These are phyloP conservation scores for Leptopilina myrica DNA, from an alignment of 2,888 invertebrate genomes.

Conservation along the genomic window DNA sequence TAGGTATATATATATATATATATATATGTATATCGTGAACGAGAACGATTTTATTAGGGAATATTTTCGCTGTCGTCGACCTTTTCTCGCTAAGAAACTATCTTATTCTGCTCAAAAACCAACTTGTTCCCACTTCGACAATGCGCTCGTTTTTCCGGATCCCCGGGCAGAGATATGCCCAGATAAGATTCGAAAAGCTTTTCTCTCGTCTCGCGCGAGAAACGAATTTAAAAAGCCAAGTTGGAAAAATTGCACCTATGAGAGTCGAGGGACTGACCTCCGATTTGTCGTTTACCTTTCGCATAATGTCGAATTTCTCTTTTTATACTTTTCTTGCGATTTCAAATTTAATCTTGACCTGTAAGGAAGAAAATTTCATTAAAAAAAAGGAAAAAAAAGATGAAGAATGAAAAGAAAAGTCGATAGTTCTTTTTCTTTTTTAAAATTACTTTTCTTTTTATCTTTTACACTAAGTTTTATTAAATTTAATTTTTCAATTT, in stretches of 20 bases:
- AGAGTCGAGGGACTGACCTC: constrained; percentile 26
- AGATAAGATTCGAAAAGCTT: constrained; percentile 34
- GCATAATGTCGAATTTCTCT: constrained; percentile 1
- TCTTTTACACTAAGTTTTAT: no score
- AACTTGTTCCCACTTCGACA: constrained; percentile 36
- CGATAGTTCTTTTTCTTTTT: no score
- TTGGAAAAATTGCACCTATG: constrained; percentile 25
- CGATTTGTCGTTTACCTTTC: constrained; percentile 12
- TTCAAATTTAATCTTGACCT: not conserved
- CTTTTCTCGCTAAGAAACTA: constrained; percentile 24
- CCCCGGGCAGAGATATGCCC: constrained; percentile 37
- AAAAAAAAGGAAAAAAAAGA: no score
- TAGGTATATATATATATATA: not conserved
- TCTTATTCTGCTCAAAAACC: constrained; percentile 35
- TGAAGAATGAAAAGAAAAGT: no score
- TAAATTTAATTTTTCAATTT: no score
- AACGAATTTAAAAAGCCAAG: constrained; percentile 33
- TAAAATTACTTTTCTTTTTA: no score
- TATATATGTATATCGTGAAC: not conserved
- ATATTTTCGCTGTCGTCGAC: constrained; percentile 17
- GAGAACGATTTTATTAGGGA: constrained; percentile 23
- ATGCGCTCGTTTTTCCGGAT: constrained; percentile 37
- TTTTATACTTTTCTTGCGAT: constrained; percentile 2
- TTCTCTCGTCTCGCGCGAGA: constrained; percentile 24
- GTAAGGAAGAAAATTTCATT: no score